Base-by-base conservation (phyloP, 1,140 invertebrate species). In the Carposina sasakii region DNA sequence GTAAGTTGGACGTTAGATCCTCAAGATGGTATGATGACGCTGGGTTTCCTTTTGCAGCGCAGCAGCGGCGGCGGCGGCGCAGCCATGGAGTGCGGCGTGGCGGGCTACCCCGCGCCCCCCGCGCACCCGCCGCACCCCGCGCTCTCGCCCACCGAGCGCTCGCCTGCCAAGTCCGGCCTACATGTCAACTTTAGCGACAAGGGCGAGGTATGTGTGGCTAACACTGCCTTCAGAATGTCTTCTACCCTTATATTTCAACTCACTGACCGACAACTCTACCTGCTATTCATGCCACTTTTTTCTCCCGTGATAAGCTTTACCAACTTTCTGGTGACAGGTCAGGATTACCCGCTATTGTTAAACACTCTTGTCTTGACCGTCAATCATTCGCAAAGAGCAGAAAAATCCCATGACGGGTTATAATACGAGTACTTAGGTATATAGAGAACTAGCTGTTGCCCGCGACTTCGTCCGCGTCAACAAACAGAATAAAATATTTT, bases 161-260 rank as follows among this genome's bases (percentile, higher is more conserved):
- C 91, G 68, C 92, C 91, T 17, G 91, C 92, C 44, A 91, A 92
- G 71, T 87, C 91, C 31, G 92, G 92, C 63, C 88, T 96, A 21
- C 93, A 95, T 66, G 94, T 96, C 47, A 94, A 94, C 71, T 96
- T 96, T 77, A 94, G 90, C 54, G 93, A 95, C 63, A 94, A 94
- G 78, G 92, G 91, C 19, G 88, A 90, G 60, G 88, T 76, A 42
- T 49, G 43, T 22, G n/a, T 24, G 22, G 19, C n/a, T n/a, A n/a
- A 17, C 5, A 34, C 17, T 5, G 12, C 22, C 31, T 15, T 16
- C 6, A 26, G 12, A 12, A 19, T 1, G 19, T 39, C 22, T 8
- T 13, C 33, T 21, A 16, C 22, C n/a, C 13, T 9, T 13, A 19
- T 13, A 17, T 10, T 17, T 12, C 33, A 15, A 16, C 16, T 19